Evolutionary conservation across 1,140 invertebrate genomes (phyloP).

Genomic region (roundworm (Caenorhabditis elegans)): DNA sequence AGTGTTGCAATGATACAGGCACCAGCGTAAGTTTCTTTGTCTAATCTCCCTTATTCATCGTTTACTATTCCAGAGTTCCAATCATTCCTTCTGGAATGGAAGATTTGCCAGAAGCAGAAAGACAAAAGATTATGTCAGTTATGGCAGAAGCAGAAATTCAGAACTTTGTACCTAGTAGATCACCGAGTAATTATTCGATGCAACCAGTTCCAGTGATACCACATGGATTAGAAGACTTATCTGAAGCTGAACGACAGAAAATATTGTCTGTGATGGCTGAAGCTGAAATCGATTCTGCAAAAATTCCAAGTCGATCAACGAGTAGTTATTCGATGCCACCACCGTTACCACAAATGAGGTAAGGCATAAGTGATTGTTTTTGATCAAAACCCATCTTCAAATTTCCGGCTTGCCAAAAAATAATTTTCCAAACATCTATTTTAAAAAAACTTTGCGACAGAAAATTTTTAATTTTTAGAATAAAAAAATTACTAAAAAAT

Average conservation of each 20-base stretch:
- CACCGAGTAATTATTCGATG: background rate
- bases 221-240: conserved; percentile 61
- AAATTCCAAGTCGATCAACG: background rate
- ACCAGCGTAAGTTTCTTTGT: background rate
- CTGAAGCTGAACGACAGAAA: conserved; percentile 59
- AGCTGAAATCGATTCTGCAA: conserved; percentile 57
- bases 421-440: background rate
- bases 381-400: no score
- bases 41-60: background rate
- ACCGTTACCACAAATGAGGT: background rate
- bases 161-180: background rate
- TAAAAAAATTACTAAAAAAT: no score
- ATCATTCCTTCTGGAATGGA: conserved; percentile 41
- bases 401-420: no score
- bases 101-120: conserved; percentile 57
- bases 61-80: conserved; percentile 11
- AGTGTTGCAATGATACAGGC: background rate
- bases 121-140: conserved; percentile 57
- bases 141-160: conserved; percentile 53
- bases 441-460: no score
- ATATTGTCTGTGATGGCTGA: conserved; percentile 65
- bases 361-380: no score
- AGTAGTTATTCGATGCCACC: background rate
- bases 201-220: conserved; percentile 37
- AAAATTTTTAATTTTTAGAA: no score